These are phyloP conservation scores for Sciurus vulgaris DNA, from an alignment of 2,797 vertebrate genomes.

Conservation along the genomic window DNA sequence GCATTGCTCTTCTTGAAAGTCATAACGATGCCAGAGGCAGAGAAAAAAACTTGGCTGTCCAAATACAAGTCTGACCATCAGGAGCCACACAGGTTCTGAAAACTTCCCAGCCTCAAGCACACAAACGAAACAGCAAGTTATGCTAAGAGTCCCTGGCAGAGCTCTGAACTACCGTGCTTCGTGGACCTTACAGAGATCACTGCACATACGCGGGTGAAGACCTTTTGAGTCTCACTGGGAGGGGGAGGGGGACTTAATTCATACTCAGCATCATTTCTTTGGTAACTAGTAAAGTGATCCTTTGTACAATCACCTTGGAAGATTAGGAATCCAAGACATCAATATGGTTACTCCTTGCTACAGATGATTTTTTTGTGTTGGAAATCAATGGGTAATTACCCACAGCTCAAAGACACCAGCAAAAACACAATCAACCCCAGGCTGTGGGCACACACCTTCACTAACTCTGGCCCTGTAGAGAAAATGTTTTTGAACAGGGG, in stretches of 20 bases:
- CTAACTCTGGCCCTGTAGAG: background rate
- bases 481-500: background rate
- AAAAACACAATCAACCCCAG: background rate
- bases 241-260: background rate
- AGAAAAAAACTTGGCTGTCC: background rate
- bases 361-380: background rate
- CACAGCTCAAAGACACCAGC: background rate
- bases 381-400: background rate
- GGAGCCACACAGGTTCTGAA: background rate
- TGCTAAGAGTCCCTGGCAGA: background rate
- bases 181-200: background rate
- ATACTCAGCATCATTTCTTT: background rate
- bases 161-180: no score
- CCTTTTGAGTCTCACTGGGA: background rate
- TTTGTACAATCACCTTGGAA: background rate
- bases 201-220: background rate
- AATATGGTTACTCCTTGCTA: background rate
- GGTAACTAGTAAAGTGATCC: conserved; percentile 4
- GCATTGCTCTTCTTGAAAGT: background rate
- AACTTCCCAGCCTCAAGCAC: background rate
- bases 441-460: background rate
- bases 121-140: background rate
- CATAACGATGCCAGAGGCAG: background rate
- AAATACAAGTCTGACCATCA: background rate
- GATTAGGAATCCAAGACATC: background rate